Base-by-base conservation (phyloP, 2,888 invertebrate genomes). In the Endotricha flammealis region DNA sequence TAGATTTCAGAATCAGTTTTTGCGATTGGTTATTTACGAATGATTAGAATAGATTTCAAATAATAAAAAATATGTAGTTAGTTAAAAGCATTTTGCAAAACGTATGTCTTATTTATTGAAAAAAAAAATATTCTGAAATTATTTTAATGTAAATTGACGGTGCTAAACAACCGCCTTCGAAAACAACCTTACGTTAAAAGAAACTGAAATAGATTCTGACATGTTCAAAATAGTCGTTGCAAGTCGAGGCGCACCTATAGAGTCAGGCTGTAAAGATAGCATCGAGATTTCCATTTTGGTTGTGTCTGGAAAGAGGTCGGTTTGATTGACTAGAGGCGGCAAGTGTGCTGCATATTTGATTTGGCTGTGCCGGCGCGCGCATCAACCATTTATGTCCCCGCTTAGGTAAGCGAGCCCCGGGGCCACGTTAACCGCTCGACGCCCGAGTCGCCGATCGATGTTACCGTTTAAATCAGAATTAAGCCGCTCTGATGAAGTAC, bases 331-430 rank as follows among this genome's bases (percentile, higher is more conserved):
- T 57, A 44, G 56, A 64, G 52, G 62, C 57, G 57, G 57, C 49
- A 68, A 67, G 54, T 52, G 50, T 57, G 60, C 57, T 83, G 70
- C 77, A 81, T 83, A 81, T 82, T 82, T 81, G 71, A 82, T 83
- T 64, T 48, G 20, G 6, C 6, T 20, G 57, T 46, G 53, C 54
- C 46, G 51, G 47, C 63, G 65, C 59, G 64, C 62, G 63, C 67
- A 69, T 77, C 65, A 66, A 73, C 65, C 67, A 77, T 79, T 79
- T 59, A 74, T 57, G 45, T 50, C 50, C 46, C 38, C 60, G 55
- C 64, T 77, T 72, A 70, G 60, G 62, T 66, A 68, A 70, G 61
- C 46, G 67, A 59, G 58, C 71, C 67, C 71, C 51, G 50, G 59
- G 62, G 58, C 57, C 36, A 42, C 57, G 56, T 68, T 69, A 67